phyloP scores from a whole-genome alignment of 2,113 vertebrate genomes.

The Micronisus gabar region DNA sequence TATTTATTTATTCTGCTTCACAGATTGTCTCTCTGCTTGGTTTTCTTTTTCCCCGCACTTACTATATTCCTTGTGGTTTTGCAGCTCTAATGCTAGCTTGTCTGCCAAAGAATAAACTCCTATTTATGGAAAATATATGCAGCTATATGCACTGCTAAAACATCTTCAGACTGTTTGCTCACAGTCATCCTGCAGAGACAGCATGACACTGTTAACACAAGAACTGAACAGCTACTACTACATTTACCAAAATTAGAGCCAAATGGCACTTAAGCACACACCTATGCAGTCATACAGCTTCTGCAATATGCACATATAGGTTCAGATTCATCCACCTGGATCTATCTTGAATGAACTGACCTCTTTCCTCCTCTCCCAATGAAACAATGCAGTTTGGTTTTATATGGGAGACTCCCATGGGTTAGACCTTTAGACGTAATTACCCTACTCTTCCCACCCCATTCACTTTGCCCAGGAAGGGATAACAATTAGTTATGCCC shows the following conservation, averaged over 20 bases:
- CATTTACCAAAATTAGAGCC: background rate
- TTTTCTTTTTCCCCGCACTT: slow-evolving; percentile 34
- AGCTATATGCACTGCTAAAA: slow-evolving; percentile 51
- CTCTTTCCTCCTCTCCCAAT: background rate
- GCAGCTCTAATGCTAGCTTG: slow-evolving; percentile 41
- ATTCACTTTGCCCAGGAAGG: background rate
- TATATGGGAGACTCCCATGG: background rate
- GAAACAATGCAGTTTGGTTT: background rate
- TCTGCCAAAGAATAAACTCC: slow-evolving; percentile 65
- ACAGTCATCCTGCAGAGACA: slow-evolving; percentile 44
- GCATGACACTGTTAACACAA: background rate
- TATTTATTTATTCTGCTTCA: slow-evolving; percentile 44
- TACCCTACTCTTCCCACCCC: background rate
- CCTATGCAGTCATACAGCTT: background rate
- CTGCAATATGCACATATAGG: background rate
- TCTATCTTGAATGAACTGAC: background rate
- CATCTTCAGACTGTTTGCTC: slow-evolving; percentile 65
- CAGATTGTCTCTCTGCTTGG: slow-evolving; percentile 55
- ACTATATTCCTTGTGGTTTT: slow-evolving; percentile 34
- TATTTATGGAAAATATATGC: slow-evolving; percentile 65
- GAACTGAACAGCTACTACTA: slow-evolving; percentile 2
- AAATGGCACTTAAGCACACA: background rate
- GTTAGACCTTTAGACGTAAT: background rate
- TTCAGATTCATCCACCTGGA: background rate
- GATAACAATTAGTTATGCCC: background rate